A percentile compares a stretch with the other conserved stretches of the same genome.
Conservation (phyloP, 1,140 invertebrate genomes). For the Leguminivora glycinivorella region DNA sequence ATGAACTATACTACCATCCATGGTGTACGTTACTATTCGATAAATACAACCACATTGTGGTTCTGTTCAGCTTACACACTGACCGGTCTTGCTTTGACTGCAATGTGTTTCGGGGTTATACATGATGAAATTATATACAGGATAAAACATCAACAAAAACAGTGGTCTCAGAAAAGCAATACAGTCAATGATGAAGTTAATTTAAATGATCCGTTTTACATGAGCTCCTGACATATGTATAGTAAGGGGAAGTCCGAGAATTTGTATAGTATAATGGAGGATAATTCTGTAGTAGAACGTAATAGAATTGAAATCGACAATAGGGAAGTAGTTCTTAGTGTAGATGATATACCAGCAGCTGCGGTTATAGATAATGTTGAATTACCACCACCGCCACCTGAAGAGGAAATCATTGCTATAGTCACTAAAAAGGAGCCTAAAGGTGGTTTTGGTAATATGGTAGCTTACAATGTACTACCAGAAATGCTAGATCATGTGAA, state of each 20-base stretch:
- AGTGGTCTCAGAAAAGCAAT: slow-evolving; percentile 77
- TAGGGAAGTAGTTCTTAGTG: slow-evolving; percentile 72
- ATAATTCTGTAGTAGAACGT: slow-evolving; percentile 67
- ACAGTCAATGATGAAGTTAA: slow-evolving; percentile 76
- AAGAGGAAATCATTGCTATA: slow-evolving; percentile 76
- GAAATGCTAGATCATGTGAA: slow-evolving; percentile 74
- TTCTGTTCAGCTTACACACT: slow-evolving; percentile 97
- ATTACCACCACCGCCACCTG: slow-evolving; percentile 67
- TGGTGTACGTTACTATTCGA: slow-evolving; percentile 70
- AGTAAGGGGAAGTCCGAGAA: slow-evolving; percentile 75
- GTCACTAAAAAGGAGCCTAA: slow-evolving; percentile 76
- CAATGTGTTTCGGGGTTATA: slow-evolving; percentile 98
- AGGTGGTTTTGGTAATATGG: slow-evolving; percentile 70
- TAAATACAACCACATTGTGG: slow-evolving; percentile 84
- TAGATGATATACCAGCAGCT: slow-evolving; percentile 65
- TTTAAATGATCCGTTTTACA: slow-evolving; percentile 75
- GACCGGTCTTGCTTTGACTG: slow-evolving; percentile 95
- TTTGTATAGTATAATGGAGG: slow-evolving; percentile 79
- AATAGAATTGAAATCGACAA: slow-evolving; percentile 73
- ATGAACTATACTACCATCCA: slow-evolving; percentile 81
- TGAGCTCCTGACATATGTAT: slow-evolving; percentile 80
- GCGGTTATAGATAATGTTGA: slow-evolving; percentile 54
- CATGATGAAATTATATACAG: slow-evolving; percentile 95
- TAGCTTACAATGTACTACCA: slow-evolving; percentile 75
- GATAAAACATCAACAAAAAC: slow-evolving; percentile 82